A percentile compares a stretch with the other conserved stretches of the same genome.
These are phyloP conservation scores for Apogon hyalosoma DNA, from an alignment of 2,797 vertebrate species.

Conservation along the genomic window DNA sequence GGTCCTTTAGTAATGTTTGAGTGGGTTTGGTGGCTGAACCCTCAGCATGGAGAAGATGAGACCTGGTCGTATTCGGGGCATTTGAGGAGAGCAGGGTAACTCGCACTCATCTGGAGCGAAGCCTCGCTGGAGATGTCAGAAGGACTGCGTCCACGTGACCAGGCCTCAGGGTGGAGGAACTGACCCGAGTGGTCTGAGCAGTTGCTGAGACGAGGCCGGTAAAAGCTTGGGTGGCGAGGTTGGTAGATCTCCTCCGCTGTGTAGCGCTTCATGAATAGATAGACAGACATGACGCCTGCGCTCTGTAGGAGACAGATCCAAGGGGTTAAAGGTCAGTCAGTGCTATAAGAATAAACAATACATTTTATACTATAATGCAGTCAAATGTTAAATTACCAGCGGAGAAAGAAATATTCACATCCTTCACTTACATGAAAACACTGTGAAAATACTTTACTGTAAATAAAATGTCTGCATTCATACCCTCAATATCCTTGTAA, in stretches of 20 bases:
- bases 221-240: constrained; percentile 86
- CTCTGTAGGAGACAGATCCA: constrained; percentile 75
- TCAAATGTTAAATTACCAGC: too few relatives aligned
- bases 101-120: constrained; percentile 90
- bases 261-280: constrained; percentile 91
- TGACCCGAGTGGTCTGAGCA: constrained; percentile 92
- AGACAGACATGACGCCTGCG: constrained; percentile 92
- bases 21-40: neutral
- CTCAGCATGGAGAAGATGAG: constrained; percentile 91
- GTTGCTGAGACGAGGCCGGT: constrained; percentile 90
- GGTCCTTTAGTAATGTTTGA: neutral
- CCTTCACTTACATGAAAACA: too few relatives aligned
- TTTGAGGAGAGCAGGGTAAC: constrained; percentile 90
- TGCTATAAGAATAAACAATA: neutral
- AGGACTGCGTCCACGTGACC: constrained; percentile 89
- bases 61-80: constrained; percentile 90
- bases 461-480: too few relatives aligned
- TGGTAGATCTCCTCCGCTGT: constrained; percentile 89
- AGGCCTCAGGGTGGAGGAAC: constrained; percentile 90
- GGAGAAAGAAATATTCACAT: too few relatives aligned
- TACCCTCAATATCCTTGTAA: too few relatives aligned
- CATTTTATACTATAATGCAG: neutral
- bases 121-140: constrained; percentile 92
- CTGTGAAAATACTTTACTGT: too few relatives aligned
- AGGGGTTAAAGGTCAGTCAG: neutral